These are phyloP conservation scores for Hemistola chrysoprasaria DNA, from an alignment of 2,888 invertebrate species.

Conservation along the genomic window DNA sequence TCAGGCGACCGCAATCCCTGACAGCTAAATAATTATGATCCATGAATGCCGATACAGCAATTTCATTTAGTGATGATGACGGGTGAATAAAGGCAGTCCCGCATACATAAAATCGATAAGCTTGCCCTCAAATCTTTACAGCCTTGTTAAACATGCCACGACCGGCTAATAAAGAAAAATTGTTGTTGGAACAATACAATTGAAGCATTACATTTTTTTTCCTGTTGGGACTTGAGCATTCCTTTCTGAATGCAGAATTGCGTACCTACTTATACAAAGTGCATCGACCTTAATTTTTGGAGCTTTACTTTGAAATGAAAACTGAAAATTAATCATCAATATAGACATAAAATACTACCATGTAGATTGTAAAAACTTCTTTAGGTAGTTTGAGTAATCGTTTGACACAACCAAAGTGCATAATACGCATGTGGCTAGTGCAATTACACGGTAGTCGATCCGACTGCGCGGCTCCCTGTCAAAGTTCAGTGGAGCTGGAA, in stretches of 20 bases:
- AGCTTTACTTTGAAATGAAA: too few relatives aligned
- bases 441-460: slow-evolving; percentile 48
- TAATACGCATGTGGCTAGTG: slow-evolving; percentile 48
- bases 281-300: slow-evolving; percentile 50
- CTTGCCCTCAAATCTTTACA: slow-evolving; percentile 43
- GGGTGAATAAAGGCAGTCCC: slow-evolving; percentile 54
- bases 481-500: slow-evolving; percentile 80
- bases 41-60: slow-evolving; percentile 56
- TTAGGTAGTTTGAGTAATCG: slow-evolving; percentile 7
- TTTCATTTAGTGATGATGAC: slow-evolving; percentile 63
- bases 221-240: slow-evolving; percentile 51
- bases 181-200: slow-evolving; percentile 46
- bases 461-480: slow-evolving; percentile 51
- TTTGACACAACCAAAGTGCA: slow-evolving; percentile 27
- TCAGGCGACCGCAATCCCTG: slow-evolving; percentile 41
- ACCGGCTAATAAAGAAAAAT: slow-evolving; percentile 46
- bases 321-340: too few relatives aligned
- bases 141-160: slow-evolving; percentile 52
- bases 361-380: too few relatives aligned
- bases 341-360: too few relatives aligned
- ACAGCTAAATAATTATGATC: slow-evolving; percentile 59
- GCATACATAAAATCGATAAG: slow-evolving; percentile 58
- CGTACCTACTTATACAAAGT: slow-evolving; percentile 49
- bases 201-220: slow-evolving; percentile 53
- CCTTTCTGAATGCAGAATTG: slow-evolving; percentile 54